Evolutionary conservation across 2,797 vertebrate species (phyloP), one percentile per base, ranked within the genome.

Genomic region (Pangasius sanitwongsei): DNA sequence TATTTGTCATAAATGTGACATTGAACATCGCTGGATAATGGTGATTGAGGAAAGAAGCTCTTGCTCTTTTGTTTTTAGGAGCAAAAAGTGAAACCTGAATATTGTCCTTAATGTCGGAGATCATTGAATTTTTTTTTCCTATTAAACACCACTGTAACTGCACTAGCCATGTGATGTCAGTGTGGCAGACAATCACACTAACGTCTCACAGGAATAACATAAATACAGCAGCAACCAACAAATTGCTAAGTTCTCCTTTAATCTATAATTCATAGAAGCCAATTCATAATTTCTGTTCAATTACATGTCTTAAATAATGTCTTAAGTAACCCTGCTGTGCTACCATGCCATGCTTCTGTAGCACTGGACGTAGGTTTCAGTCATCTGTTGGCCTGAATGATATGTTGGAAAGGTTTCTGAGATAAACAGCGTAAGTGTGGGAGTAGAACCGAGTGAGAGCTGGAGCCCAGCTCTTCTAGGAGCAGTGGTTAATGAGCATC

Each of bases 401-500:
- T 78, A 69, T 59, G 34, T 5, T 44, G 23, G 70, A 37, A 83
- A 74, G 34, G 57, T 55, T n/a, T 44, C 85, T 50, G 6, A 92
- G 90, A 92, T 90, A 84, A 92, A 92, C 90, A 63, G 89, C 89
- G 65, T 86, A 89, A 83, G 90, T 89, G 90, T 85, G 87, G 85
- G 88, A 31, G 78, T 87, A 86, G 77, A 87, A 41, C 78, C 44
- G 83, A 88, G 92, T 87, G 86, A 72, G 75, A 65, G 63, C 82
- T 34, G 55, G 82, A 87, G 25, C 16, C 4, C 3, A 67, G 50
- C 86, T 93, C 91, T 93, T 87, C 72, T 5, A 34, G 88, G 90
- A 92, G 86, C 75, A 63, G 72, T 74, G 1, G 89, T 93, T 48
- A 93, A 94, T 90, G 90, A 94, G 92, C 87, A 89, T 78, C 88